These are phyloP conservation scores for Aleiodes alternator DNA, from an alignment of 2,888 invertebrate genomes.

Conservation along the genomic window DNA sequence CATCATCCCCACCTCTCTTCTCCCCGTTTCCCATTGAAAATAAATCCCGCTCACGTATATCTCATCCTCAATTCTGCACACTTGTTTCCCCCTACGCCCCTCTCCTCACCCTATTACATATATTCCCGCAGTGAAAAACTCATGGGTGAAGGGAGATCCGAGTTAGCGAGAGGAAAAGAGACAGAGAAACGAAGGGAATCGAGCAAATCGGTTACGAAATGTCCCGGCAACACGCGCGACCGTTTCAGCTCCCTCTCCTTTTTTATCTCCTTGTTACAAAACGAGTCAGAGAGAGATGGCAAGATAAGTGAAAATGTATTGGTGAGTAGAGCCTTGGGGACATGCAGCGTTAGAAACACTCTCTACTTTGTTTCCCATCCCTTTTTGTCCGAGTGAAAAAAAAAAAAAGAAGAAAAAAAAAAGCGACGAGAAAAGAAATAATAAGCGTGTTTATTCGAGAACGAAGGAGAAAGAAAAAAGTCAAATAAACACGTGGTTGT, in stretches of 20 bases:
- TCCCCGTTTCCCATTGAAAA: slow-evolving; percentile 3
- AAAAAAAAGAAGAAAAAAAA: neutral
- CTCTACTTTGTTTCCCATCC: slow-evolving; percentile 17
- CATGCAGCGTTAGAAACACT: slow-evolving; percentile 17
- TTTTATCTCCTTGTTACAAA: neutral
- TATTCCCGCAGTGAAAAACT: slow-evolving; percentile 9
- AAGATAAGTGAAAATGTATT: neutral
- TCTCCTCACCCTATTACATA: neutral
- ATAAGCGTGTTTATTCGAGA: slow-evolving; percentile 11
- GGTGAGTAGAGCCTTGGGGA: slow-evolving; percentile 19
- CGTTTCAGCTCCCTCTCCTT: slow-evolving; percentile 19
- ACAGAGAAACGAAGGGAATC: slow-evolving; percentile 7
- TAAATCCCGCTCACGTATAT: slow-evolving; percentile 21
- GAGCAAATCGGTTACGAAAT: slow-evolving; percentile 30
- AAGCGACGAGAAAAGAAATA: neutral
- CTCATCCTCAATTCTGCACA: slow-evolving; percentile 29
- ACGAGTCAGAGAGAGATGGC: slow-evolving; percentile 5
- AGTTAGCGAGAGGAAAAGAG: neutral
- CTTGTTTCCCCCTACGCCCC: neutral
- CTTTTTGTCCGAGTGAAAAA: neutral
- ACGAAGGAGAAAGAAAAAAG: neutral
- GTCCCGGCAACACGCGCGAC: slow-evolving; percentile 27
- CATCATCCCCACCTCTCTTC: neutral
- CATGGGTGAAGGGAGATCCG: neutral
- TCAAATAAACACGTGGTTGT: slow-evolving; percentile 21